A percentile compares a stretch with the other conserved stretches of the same genome.
Conservation (phyloP, 2,797 vertebrate genomes). For the Masticophis lateralis region DNA sequence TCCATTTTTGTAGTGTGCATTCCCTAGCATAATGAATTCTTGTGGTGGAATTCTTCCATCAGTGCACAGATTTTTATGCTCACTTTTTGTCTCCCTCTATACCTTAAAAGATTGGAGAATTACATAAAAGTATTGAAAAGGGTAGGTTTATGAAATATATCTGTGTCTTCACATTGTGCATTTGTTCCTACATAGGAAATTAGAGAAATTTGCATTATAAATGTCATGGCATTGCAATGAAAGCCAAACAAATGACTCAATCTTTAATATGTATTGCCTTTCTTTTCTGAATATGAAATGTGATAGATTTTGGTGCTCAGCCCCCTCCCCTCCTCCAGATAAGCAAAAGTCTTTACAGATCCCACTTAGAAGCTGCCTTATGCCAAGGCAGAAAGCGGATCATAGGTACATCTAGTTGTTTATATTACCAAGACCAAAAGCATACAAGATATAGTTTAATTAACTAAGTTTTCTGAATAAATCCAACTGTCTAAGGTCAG, state of each 20-base stretch:
- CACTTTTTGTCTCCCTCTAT: background rate
- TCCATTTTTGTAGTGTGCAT: background rate
- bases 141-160: background rate
- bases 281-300: background rate
- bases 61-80: background rate
- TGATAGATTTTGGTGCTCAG: background rate
- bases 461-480: background rate
- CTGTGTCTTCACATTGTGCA: background rate
- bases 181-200: background rate
- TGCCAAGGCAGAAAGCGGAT: background rate
- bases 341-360: background rate
- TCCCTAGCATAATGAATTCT: background rate
- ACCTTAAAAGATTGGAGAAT: background rate
- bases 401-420: background rate
- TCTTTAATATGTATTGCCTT: background rate
- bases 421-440: background rate
- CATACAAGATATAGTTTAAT: background rate
- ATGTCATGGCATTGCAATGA: background rate
- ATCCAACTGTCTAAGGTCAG: background rate
- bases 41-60: background rate
- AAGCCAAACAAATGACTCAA: background rate
- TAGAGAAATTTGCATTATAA: background rate
- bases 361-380: background rate
- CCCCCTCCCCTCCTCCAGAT: background rate
- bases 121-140: background rate